Evolutionary conservation across 2,888 invertebrate genomes (phyloP).

Genomic region (Volucella inflata): DNA sequence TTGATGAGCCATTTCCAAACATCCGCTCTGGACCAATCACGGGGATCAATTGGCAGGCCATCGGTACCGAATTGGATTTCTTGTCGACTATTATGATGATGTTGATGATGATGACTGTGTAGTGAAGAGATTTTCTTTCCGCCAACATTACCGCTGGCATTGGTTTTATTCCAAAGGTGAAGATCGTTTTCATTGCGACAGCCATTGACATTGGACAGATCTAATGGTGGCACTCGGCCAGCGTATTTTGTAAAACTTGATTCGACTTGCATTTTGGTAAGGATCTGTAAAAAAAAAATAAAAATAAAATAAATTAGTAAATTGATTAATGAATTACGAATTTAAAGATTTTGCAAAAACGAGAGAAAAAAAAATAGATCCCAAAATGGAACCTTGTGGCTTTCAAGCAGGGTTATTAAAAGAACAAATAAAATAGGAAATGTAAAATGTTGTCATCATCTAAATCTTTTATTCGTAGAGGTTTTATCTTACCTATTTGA

Average conservation of each 20-base stretch:
- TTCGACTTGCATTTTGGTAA: constrained; percentile 81
- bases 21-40: constrained; percentile 89
- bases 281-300: constrained; percentile 55
- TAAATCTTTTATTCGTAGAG: too few relatives aligned
- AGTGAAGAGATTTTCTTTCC: constrained; percentile 61
- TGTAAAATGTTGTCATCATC: too few relatives aligned
- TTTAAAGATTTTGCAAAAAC: too few relatives aligned
- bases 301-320: constrained; percentile 27
- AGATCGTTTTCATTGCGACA: constrained; percentile 80
- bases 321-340: neutral
- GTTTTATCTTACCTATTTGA: too few relatives aligned
- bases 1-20: constrained; percentile 88
- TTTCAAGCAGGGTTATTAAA: too few relatives aligned
- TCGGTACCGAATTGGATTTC: constrained; percentile 79
- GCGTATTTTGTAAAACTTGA: constrained; percentile 82
- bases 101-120: constrained; percentile 59
- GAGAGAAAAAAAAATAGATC: too few relatives aligned
- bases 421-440: too few relatives aligned
- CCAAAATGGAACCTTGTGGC: too few relatives aligned
- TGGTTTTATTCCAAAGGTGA: constrained; percentile 76
- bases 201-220: constrained; percentile 81
- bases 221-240: constrained; percentile 82
- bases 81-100: constrained; percentile 69
- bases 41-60: constrained; percentile 86
- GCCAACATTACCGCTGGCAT: constrained; percentile 62